These are phyloP conservation scores for Bombus ignitus DNA, from an alignment of 1,140 invertebrate genomes.

Conservation along the genomic window DNA sequence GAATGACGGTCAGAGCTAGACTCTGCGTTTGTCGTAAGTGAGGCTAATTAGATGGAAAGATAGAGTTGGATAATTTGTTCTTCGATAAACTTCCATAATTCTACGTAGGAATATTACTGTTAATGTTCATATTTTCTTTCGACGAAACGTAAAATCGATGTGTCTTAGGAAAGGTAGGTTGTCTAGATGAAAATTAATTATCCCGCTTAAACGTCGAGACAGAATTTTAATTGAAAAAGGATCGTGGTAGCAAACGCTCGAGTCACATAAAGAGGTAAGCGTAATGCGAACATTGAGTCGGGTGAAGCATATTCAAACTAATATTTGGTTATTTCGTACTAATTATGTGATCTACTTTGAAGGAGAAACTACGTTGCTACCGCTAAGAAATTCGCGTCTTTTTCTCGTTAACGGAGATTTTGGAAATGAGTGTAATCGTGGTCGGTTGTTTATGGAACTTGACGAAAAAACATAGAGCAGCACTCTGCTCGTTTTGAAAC, in stretches of 20 bases:
- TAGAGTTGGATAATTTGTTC: background rate
- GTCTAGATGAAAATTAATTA: slow-evolving; percentile 3
- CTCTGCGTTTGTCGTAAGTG: background rate
- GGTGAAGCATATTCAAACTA: background rate
- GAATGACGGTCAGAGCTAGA: background rate
- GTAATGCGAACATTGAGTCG: background rate
- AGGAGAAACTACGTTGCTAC: background rate
- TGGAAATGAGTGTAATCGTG: background rate
- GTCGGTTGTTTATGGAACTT: slow-evolving; percentile 16
- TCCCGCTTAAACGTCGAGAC: background rate
- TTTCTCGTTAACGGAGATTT: background rate
- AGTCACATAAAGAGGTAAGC: background rate
- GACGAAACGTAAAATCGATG: background rate
- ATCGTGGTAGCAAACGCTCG: background rate
- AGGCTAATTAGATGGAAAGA: slow-evolving; percentile 6
- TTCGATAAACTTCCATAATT: no score
- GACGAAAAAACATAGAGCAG: background rate
- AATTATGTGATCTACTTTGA: slow-evolving; percentile 13
- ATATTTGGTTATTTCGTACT: slow-evolving; percentile 26
- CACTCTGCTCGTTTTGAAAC: background rate
- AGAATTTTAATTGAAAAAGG: background rate
- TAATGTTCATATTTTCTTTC: background rate
- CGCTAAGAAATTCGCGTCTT: background rate
- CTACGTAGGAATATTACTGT: background rate
- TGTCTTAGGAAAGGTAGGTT: background rate